Conservation (phyloP, 2,888 invertebrate genomes). For the Ecdyonurus torrentis region DNA sequence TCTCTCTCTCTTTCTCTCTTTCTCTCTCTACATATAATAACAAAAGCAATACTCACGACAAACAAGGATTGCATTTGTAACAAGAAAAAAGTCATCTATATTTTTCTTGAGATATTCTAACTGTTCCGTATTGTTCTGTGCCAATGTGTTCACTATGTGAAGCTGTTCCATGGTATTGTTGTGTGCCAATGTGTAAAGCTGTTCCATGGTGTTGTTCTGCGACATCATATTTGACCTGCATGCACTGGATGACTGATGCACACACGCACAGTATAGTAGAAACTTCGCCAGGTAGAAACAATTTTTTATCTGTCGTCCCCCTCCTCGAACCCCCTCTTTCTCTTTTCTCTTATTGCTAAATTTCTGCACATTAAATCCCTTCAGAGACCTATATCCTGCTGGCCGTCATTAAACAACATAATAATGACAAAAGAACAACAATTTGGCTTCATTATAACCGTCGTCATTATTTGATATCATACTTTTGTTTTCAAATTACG, state of each 20-base stretch:
- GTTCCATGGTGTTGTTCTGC: too few relatives aligned
- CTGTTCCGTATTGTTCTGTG: background rate
- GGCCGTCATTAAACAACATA: background rate
- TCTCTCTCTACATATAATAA: too few relatives aligned
- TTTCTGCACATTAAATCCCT: background rate
- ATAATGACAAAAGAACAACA: background rate
- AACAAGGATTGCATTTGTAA: conserved; percentile 21
- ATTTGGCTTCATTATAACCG: background rate
- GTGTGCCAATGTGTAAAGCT: too few relatives aligned
- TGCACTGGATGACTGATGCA: too few relatives aligned
- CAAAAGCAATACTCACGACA: conserved; percentile 21
- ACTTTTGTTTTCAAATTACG: background rate
- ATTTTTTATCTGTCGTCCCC: background rate
- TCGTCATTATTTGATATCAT: background rate
- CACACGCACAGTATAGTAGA: too few relatives aligned
- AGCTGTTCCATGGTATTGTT: too few relatives aligned
- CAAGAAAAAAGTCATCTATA: conserved; percentile 21
- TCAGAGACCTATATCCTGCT: background rate
- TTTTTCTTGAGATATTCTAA: conserved; percentile 17
- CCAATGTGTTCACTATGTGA: background rate
- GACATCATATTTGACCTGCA: too few relatives aligned
- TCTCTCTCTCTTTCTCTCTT: too few relatives aligned
- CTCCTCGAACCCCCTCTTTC: background rate
- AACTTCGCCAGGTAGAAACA: too few relatives aligned
- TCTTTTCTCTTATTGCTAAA: background rate